Evolutionary conservation across 30 jellyfish, hydroid and myxozoan species (phyloP).

Genomic region (Turritopsis dohrnii): DNA sequence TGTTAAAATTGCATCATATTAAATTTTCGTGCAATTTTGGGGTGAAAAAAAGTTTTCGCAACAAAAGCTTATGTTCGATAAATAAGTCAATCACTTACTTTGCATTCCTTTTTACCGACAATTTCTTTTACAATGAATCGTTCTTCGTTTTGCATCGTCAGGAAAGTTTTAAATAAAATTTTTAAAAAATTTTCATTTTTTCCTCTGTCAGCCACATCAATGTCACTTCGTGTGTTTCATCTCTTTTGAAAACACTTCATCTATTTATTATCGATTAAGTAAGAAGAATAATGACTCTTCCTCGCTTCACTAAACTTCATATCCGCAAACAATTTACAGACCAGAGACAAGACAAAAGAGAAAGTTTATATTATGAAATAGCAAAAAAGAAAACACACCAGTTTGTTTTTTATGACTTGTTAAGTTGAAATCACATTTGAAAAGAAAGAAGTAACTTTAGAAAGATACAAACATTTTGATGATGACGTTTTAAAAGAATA

Average conservation of each 20-base stretch:
- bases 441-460: background rate
- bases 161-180: background rate
- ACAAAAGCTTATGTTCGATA: background rate
- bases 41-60: background rate
- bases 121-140: background rate
- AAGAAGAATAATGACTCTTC: constrained; percentile 21
- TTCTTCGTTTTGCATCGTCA: background rate
- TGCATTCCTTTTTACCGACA: background rate
- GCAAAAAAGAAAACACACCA: background rate
- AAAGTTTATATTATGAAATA: constrained; percentile 1
- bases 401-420: background rate
- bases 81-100: background rate
- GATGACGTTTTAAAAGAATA: background rate
- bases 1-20: background rate
- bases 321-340: constrained; percentile 30
- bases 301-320: constrained; percentile 23
- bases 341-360: constrained; percentile 20
- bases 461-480: background rate
- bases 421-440: background rate
- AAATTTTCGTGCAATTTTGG: background rate
- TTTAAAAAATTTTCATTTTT: background rate
- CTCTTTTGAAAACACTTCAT: constrained; percentile 11
- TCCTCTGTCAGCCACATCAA: constrained; percentile 9
- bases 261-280: background rate
- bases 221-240: background rate